These are phyloP conservation scores for Phaedon cochleariae DNA, from an alignment of 2,888 invertebrate genomes.

Conservation along the genomic window DNA sequence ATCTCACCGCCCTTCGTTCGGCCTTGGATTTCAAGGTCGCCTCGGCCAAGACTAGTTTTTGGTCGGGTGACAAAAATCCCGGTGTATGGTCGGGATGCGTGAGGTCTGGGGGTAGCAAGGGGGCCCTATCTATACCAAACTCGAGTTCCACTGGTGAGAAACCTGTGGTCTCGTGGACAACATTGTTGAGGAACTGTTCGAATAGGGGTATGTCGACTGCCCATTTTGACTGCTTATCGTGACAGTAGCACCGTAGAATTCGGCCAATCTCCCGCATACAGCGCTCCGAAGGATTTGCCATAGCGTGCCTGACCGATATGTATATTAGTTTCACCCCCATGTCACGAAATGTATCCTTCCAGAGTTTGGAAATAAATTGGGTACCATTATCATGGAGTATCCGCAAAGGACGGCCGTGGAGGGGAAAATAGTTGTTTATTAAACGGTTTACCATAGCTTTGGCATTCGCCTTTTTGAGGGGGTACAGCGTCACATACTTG, in stretches of 20 bases:
- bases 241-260: no score
- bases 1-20: background rate
- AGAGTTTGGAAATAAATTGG: slow-evolving; percentile 11
- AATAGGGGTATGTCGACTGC: background rate
- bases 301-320: background rate
- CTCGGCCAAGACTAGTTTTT: slow-evolving; percentile 11
- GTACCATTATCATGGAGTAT: slow-evolving; percentile 19
- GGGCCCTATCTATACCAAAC: background rate
- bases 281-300: slow-evolving; percentile 8
- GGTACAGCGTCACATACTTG: background rate
- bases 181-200: background rate
- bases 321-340: slow-evolving; percentile 2
- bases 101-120: background rate
- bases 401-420: background rate
- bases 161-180: slow-evolving; percentile 9
- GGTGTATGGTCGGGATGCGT: background rate
- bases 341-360: background rate
- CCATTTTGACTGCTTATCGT: no score
- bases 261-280: no score
- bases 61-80: no score
- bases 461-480: slow-evolving; percentile 13
- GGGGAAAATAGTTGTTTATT: slow-evolving; percentile 8
- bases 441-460: slow-evolving; percentile 1
- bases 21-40: background rate
- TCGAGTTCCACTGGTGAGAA: slow-evolving; percentile 12